Evolutionary conservation across 1,140 invertebrate genomes (phyloP), one percentile per base, ranked within the genome.

Genomic region (Ceratina japonica): DNA sequence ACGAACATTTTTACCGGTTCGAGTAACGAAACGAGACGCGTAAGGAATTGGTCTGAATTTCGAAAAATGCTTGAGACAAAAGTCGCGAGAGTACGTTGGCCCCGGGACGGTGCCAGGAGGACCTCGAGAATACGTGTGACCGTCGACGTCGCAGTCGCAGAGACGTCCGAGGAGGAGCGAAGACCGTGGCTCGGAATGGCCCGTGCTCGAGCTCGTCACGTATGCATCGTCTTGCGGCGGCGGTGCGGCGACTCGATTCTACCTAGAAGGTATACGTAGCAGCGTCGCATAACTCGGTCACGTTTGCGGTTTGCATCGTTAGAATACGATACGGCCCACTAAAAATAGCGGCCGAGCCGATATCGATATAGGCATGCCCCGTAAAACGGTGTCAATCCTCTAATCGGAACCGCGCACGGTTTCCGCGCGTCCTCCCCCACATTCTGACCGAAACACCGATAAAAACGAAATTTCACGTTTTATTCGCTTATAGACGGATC

Each of bases 231-330:
- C 37, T 3, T 44, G 22, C 22, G n/a, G 27, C 24, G 54, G n/a
- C 54, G 37, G 27, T 22, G n/a, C 7, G 37, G 27, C 37, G 66
- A 22, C 49, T 61, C 54, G 62, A 44, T 31, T 79, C 61, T 37
- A 49, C 44, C 37, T 62, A 49, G 24, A 70, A 61, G 56, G 37
- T 66, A 24, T 24, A 22, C 18, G 37, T 44, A 44, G 37, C 44
- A 51, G 12, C 58, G 59, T 85, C 81, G 81, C 79, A 80, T 86
- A 84, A 86, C 84, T 86, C 84, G 84, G 84, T 86, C 84, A 83
- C 79, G 79, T 86, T 86, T 84, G 84, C 79, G 82, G 84, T 86
- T 84, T 81, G 82, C 82, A 81, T 81, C 81, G 79, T 86, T 86
- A 86, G 84, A 84, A 86, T 74, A 81, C 81, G 81, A 75, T 76